Evolutionary conservation across 2,888 invertebrate genomes (phyloP).

Genomic region (Ophion costatus): DNA sequence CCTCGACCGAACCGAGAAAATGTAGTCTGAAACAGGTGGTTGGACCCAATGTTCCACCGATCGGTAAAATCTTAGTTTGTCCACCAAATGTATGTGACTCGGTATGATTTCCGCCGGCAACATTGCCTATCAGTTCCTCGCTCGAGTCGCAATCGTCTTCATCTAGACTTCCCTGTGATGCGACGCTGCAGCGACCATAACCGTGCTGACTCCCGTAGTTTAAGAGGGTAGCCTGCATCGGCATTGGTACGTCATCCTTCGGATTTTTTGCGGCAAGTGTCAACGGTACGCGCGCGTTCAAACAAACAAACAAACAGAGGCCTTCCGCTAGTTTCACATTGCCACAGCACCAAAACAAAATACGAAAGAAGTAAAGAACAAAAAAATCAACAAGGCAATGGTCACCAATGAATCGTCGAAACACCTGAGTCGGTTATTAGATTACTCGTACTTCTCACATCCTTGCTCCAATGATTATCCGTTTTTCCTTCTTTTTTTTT

Average conservation of each 20-base stretch:
- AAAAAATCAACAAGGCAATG: conserved; percentile 74
- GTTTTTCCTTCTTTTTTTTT: conserved; percentile 36
- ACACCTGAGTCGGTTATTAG: conserved; percentile 39
- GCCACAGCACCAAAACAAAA: conserved; percentile 76
- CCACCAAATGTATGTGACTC: conserved; percentile 75
- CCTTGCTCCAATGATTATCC: neutral
- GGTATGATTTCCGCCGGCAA: conserved; percentile 78
- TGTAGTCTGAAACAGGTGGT: conserved; percentile 91
- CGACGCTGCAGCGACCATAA: conserved; percentile 81
- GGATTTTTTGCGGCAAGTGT: conserved; percentile 64
- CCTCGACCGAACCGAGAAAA: conserved; percentile 94
- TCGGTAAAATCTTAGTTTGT: conserved; percentile 79
- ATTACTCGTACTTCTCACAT: neutral
- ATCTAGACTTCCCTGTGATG: conserved; percentile 82
- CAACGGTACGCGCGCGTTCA: conserved; percentile 77
- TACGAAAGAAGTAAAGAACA: conserved; percentile 8
- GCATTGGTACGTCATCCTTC: conserved; percentile 79
- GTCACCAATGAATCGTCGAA: conserved; percentile 58
- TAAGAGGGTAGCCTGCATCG: conserved; percentile 81
- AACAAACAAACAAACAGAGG: conserved; percentile 82
- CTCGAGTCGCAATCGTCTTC: conserved; percentile 83
- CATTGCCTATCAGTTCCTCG: conserved; percentile 82
- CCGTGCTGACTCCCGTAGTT: conserved; percentile 81
- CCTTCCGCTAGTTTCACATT: conserved; percentile 80
- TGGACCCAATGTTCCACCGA: conserved; percentile 77